Evolutionary conservation across 2,113 vertebrate genomes (phyloP).

Genomic region (Tympanuchus pallidicinctus): DNA sequence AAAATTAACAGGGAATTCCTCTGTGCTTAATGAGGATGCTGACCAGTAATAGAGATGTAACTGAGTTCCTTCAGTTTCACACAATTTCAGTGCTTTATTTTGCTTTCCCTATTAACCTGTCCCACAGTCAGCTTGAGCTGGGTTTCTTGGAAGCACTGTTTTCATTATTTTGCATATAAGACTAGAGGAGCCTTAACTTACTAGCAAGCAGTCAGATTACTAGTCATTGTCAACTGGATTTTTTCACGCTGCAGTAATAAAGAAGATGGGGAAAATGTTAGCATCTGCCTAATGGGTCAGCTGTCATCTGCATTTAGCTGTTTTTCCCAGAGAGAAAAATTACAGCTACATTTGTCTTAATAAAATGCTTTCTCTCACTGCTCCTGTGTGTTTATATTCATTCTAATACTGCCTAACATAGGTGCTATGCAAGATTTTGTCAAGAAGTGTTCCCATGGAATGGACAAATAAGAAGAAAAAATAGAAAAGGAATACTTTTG

Average conservation of each 20-base stretch:
- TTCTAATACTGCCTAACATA: not conserved
- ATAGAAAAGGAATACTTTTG: too few species aligned
- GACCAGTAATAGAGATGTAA: not conserved
- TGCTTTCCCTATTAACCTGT: not conserved
- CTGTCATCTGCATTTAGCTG: not conserved
- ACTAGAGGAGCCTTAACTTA: not conserved
- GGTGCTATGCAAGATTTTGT: not conserved
- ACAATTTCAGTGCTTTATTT: not conserved
- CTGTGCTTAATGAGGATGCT: not conserved
- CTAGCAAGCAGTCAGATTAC: not conserved
- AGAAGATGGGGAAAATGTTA: not conserved
- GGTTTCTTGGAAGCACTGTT: not conserved
- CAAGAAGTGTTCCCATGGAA: not conserved
- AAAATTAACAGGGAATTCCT: not conserved
- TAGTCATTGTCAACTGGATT: not conserved
- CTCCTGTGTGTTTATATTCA: not conserved
- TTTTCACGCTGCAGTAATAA: not conserved
- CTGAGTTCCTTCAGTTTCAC: not conserved
- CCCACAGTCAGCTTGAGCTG: not conserved
- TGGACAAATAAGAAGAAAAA: not conserved
- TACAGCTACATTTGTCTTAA: not conserved
- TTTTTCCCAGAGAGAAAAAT: not conserved
- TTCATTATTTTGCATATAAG: not conserved
- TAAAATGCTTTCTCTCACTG: conserved; percentile 52
- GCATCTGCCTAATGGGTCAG: not conserved